These are phyloP conservation scores for Latheticus oryzae DNA, from an alignment of 2,888 invertebrate genomes.

Conservation along the genomic window DNA sequence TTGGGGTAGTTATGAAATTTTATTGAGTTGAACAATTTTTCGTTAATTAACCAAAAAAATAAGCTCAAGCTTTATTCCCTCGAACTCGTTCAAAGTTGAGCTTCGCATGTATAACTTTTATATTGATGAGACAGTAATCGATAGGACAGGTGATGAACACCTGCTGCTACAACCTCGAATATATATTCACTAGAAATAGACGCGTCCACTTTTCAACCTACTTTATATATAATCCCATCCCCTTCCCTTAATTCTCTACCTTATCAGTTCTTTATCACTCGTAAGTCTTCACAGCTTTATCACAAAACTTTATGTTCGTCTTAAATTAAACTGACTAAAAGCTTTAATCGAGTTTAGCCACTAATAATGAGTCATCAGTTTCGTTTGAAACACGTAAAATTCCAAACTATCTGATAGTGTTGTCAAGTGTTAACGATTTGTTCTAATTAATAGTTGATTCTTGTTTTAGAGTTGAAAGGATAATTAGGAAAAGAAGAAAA, in stretches of 20 bases:
- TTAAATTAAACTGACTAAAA: constrained; percentile 27
- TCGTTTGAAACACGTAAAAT: too few species aligned
- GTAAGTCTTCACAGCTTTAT: constrained; percentile 27
- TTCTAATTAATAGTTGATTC: too few species aligned
- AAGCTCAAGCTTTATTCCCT: too few species aligned
- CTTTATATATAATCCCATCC: constrained; percentile 23
- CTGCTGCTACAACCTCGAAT: constrained; percentile 28
- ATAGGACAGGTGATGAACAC: constrained; percentile 39
- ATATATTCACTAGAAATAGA: constrained; percentile 33
- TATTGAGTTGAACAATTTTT: too few species aligned
- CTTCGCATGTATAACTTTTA: constrained; percentile 33
- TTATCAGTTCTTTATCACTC: too few species aligned
- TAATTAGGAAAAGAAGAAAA: too few species aligned
- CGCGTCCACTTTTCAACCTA: constrained; percentile 37
- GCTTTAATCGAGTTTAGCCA: constrained; percentile 28
- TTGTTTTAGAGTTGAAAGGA: too few species aligned
- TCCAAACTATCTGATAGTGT: too few species aligned
- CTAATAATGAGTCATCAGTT: constrained; percentile 22
- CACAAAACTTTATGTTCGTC: constrained; percentile 16
- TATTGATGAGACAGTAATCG: constrained; percentile 34
- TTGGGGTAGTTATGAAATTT: too few species aligned
- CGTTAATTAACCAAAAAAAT: too few species aligned
- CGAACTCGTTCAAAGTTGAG: constrained; percentile 30
- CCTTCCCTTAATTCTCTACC: constrained; percentile 20
- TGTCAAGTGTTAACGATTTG: too few species aligned